Evolutionary conservation across 1,140 invertebrate species (phyloP), one percentile per base, ranked within the genome.

Genomic region (Halesus radiatus): DNA sequence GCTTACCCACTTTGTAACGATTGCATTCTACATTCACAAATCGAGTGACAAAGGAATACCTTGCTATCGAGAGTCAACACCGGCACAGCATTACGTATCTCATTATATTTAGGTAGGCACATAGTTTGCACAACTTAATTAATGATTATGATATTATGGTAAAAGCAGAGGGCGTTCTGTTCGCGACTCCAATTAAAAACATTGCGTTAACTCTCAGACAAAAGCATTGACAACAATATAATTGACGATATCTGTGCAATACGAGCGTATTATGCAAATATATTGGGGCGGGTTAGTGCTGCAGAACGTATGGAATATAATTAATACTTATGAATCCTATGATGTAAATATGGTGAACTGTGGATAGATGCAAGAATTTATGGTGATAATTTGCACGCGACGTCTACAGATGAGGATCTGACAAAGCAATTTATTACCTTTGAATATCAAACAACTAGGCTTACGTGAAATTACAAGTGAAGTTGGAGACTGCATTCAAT

Each of bases 131-230:
- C 66, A 70, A 50, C 66, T 50, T 70, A 70, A 70, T 70, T 70
- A 45, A 70, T 70, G 66, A 70, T 70, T 70, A 70, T 70, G 66
- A 70, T 70, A 70, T 70, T 70, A 70, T 70, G 66, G 32, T 32
- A 26, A 64, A 70, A 18, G 15, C 16, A 32, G 66, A 70, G 66
- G 72, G 72, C 72, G 72, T 16, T 32, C 13, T 18, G 15, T 54
- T 74, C 6, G 72, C 15, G 22, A 54, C 22, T 8, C 32, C 72
- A 74, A 74, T 74, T 74, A 74, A 74, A 74, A 74, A 29, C 54
- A 76, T 60, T 50, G 45, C 37, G 29, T 76, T 45, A 76, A 50
- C 54, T n/a, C 54, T 13, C 26, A 18, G 45, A 16, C 37, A 56
- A 76, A 76, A 76, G 54, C 74, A 18, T 50, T 62, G 74, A 73